Conservation (phyloP, 2,797 vertebrate species). For the Cynodonichthys magdalenae region DNA sequence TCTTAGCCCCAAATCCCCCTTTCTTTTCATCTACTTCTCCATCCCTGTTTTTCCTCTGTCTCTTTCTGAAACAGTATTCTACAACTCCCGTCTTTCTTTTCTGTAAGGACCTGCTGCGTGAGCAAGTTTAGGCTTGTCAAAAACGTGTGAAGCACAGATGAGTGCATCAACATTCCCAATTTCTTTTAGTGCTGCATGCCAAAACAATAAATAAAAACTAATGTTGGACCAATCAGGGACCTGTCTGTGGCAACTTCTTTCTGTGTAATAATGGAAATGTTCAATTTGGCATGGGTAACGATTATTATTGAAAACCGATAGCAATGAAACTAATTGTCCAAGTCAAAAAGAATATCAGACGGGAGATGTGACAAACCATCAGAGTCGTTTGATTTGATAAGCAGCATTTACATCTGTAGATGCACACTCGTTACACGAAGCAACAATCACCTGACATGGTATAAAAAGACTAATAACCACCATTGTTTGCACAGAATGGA, state of each 20-base stretch:
- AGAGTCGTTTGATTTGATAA: slow-evolving; percentile 51
- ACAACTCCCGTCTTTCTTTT: slow-evolving; percentile 46
- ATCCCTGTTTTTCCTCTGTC: slow-evolving; percentile 49
- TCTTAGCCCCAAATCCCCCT: slow-evolving; percentile 74
- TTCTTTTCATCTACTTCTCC: slow-evolving; percentile 54
- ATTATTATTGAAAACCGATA: slow-evolving; percentile 67
- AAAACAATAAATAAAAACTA: slow-evolving; percentile 81
- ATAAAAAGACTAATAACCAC: slow-evolving; percentile 31
- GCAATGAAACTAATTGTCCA: slow-evolving; percentile 55
- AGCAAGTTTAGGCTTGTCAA: slow-evolving; percentile 77
- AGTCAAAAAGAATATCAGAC: slow-evolving; percentile 59
- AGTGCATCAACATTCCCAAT: slow-evolving; percentile 84
- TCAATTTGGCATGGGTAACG: slow-evolving; percentile 66
- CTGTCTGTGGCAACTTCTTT: slow-evolving; percentile 64
- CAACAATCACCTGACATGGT: slow-evolving; percentile 41
- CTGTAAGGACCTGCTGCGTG: slow-evolving; percentile 60
- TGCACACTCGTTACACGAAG: slow-evolving; percentile 47
- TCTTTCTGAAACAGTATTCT: slow-evolving; percentile 52
- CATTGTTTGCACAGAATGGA: slow-evolving; percentile 46
- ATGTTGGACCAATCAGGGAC: slow-evolving; percentile 70
- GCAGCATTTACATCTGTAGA: slow-evolving; percentile 61
- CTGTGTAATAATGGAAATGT: slow-evolving; percentile 65
- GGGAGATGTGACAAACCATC: slow-evolving; percentile 56
- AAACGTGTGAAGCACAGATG: slow-evolving; percentile 82
- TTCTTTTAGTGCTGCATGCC: slow-evolving; percentile 77